phyloP scores from a whole-genome alignment of 2,113 vertebrate genomes.

The Stomatorhinus ivindoensis region DNA sequence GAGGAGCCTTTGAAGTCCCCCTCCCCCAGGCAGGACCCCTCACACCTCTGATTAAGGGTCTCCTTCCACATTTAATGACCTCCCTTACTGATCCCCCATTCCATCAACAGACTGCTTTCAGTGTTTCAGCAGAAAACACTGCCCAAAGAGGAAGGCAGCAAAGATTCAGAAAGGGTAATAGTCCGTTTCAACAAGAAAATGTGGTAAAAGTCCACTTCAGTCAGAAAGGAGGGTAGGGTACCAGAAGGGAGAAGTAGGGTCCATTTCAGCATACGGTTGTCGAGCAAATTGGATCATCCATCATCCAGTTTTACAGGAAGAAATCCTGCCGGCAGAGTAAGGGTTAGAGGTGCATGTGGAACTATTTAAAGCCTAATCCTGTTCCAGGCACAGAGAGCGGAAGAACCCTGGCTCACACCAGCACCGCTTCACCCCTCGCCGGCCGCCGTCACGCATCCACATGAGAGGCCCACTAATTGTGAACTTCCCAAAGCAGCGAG shows the following conservation, averaged over 20 bases:
- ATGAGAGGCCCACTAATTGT: slow-evolving; percentile 27
- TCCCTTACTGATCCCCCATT: background rate
- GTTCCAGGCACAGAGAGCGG: slow-evolving; percentile 35
- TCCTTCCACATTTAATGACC: slow-evolving; percentile 5
- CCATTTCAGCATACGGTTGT: slow-evolving; percentile 47
- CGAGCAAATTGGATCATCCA: slow-evolving; percentile 67
- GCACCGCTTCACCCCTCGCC: slow-evolving; percentile 27
- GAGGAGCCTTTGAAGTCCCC: background rate
- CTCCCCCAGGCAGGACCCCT: background rate
- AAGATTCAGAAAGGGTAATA: slow-evolving; percentile 12
- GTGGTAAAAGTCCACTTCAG: background rate
- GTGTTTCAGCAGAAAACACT: slow-evolving; percentile 7
- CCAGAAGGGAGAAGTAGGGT: slow-evolving; percentile 10
- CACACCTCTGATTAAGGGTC: background rate
- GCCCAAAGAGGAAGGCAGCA: slow-evolving; percentile 33
- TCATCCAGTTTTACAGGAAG: slow-evolving; percentile 51
- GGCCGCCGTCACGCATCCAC: slow-evolving; percentile 17
- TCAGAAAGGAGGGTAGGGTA: slow-evolving; percentile 32
- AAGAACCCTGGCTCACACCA: slow-evolving; percentile 33
- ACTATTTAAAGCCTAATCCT: slow-evolving; percentile 57
- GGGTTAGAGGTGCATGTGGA: slow-evolving; percentile 54
- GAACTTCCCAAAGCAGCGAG: slow-evolving; percentile 26
- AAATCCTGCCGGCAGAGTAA: slow-evolving; percentile 44
- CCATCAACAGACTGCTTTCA: background rate
- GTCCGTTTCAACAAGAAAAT: background rate